Evolutionary conservation across 2,797 vertebrate species (phyloP).

Genomic region (Macrochelys suwanniensis): DNA sequence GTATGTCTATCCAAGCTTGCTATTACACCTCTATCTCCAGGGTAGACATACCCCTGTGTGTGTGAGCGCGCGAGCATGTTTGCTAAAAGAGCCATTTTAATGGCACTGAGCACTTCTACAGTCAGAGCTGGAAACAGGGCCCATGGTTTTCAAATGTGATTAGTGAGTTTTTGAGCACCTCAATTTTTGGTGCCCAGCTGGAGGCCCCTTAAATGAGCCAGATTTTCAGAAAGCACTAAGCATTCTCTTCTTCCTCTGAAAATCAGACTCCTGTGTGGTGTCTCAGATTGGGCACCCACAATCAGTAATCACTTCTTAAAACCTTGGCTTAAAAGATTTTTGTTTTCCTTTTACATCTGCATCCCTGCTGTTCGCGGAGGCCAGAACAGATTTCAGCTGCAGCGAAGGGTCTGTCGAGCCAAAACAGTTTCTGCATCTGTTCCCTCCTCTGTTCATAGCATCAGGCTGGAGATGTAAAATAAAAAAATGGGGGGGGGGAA

Average conservation of each 20-base stretch:
- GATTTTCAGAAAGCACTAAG: background rate
- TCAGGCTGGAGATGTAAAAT: background rate
- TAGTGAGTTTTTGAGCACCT: background rate
- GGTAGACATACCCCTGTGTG: background rate
- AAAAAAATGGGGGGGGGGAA: accelerated
- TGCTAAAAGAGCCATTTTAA: background rate
- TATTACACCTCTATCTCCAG: background rate
- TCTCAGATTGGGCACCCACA: background rate
- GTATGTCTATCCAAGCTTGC: background rate
- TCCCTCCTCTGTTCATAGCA: background rate
- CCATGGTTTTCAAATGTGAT: background rate
- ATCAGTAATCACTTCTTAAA: accelerated
- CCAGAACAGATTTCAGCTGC: background rate
- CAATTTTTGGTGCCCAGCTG: background rate
- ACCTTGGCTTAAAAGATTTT: accelerated
- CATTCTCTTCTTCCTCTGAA: background rate
- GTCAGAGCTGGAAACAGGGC: background rate
- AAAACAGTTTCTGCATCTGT: background rate
- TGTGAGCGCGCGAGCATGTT: background rate
- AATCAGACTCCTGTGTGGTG: background rate
- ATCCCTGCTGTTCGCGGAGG: background rate
- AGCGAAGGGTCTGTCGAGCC: background rate
- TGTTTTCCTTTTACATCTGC: background rate
- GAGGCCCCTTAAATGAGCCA: background rate
- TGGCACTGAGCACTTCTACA: background rate